Evolutionary conservation across 2,888 invertebrate species (phyloP).

Genomic region (Yponomeuta sedellus): DNA sequence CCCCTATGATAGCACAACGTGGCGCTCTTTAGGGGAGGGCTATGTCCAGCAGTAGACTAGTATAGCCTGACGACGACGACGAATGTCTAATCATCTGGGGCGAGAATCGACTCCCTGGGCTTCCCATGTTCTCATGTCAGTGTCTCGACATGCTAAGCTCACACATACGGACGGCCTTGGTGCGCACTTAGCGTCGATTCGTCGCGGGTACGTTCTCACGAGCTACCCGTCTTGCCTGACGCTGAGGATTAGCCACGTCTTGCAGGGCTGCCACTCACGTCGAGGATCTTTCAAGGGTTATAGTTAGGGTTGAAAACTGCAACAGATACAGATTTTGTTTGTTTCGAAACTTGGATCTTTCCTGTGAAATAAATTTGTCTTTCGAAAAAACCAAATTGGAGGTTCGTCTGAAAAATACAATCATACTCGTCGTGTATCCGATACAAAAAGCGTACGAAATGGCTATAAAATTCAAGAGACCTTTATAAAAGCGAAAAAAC

Average conservation of each 20-base stretch:
- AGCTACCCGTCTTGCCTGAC: conserved; percentile 60
- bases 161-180: conserved; percentile 22
- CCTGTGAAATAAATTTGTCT: not conserved
- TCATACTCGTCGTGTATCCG: no score
- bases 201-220: conserved; percentile 63
- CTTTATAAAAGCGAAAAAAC: no score
- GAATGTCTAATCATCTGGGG: no score
- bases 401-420: no score
- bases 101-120: no score
- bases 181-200: conserved; percentile 31
- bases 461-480: no score
- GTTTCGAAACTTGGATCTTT: not conserved
- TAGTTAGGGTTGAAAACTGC: not conserved
- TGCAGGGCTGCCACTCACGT: conserved; percentile 39
- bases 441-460: no score
- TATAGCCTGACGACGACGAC: no score
- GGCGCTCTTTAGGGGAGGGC: no score
- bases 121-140: not conserved
- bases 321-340: not conserved
- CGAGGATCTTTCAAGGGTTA: not conserved
- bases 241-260: conserved; percentile 44
- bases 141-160: not conserved
- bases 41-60: no score
- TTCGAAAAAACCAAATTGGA: no score
- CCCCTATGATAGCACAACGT: no score